phyloP scores from a whole-genome alignment of 2,113 vertebrate species.

The Aptenodytes patagonicus region DNA sequence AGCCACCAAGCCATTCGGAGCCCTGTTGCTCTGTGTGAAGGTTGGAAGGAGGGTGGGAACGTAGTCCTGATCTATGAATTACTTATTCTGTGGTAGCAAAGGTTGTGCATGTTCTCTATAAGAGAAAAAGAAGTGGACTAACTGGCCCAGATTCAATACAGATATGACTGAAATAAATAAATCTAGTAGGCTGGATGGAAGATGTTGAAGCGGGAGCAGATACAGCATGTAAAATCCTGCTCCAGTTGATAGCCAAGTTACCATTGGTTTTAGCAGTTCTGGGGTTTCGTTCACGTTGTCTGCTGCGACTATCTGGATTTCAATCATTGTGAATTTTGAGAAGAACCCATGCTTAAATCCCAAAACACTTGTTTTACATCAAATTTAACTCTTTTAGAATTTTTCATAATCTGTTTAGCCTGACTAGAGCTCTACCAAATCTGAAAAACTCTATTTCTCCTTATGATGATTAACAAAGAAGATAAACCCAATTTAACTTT shows the following conservation, averaged over 20 bases:
- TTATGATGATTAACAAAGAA: neutral
- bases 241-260: neutral
- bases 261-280: neutral
- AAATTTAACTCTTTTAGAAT: neutral
- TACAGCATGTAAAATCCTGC: neutral
- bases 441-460: neutral
- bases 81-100: neutral
- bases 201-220: neutral
- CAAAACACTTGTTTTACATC: neutral
- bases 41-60: neutral
- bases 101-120: neutral
- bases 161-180: neutral
- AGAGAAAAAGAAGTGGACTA: neutral
- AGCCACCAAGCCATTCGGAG: neutral
- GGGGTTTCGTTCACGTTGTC: neutral
- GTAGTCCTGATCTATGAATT: neutral
- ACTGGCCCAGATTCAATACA: neutral
- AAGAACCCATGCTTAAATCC: accelerated
- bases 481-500: neutral
- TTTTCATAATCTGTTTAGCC: neutral
- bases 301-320: neutral
- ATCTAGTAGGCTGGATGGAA: neutral
- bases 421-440: neutral
- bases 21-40: neutral
- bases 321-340: neutral